Conservation (phyloP, 2,113 vertebrate species). For the Brachyhypopomus gauderio region DNA sequence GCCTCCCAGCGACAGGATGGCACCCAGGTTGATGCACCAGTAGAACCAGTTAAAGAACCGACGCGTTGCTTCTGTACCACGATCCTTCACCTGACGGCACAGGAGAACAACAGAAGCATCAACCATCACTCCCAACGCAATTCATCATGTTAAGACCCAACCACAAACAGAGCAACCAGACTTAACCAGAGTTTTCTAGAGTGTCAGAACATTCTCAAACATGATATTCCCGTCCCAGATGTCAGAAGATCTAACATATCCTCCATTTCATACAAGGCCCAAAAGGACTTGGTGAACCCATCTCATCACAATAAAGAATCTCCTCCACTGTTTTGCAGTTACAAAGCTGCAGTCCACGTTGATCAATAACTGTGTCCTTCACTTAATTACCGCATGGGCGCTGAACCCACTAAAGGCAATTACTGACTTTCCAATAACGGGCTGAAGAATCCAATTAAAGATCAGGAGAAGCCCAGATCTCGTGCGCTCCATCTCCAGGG, state of each 20-base stretch:
- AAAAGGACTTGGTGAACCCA: background rate
- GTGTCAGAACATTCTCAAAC: too few species aligned
- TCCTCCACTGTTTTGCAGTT: background rate
- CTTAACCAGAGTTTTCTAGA: too few species aligned
- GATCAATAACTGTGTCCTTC: conserved; percentile 27
- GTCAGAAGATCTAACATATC: background rate
- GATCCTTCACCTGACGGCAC: conserved; percentile 86
- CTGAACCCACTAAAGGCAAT: conserved; percentile 28
- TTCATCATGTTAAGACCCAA: too few species aligned
- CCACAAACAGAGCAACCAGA: too few species aligned
- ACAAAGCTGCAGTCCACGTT: background rate
- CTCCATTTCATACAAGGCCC: background rate
- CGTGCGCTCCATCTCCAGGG: background rate
- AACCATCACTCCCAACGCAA: too few species aligned
- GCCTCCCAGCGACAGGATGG: conserved; percentile 89
- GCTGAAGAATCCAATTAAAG: conserved; percentile 31
- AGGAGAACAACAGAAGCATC: too few species aligned
- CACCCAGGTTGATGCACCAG: conserved; percentile 97
- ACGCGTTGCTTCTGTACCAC: conserved; percentile 91
- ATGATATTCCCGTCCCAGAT: too few species aligned
- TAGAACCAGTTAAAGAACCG: conserved; percentile 99
- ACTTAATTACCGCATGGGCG: conserved; percentile 30
- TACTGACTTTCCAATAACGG: conserved; percentile 30
- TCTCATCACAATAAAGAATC: conserved; percentile 8
- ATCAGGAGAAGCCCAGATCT: background rate